Conservation (phyloP, 1,140 invertebrate species). For the Cryptotermes secundus region DNA sequence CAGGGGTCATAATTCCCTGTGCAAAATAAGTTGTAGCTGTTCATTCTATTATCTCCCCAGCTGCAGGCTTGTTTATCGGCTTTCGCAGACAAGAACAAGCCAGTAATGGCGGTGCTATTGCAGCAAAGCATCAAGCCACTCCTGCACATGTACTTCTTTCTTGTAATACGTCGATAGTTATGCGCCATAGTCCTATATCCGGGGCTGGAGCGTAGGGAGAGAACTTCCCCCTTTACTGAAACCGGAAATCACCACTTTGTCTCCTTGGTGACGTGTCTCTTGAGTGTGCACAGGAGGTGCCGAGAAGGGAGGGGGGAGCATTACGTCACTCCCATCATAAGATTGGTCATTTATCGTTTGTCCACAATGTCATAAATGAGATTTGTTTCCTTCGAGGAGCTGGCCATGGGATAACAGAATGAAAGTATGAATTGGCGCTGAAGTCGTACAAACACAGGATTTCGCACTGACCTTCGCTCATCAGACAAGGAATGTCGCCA, state of each 20-base stretch:
- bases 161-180: neutral
- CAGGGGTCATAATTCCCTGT: too few species aligned
- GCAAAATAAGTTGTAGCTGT: neutral
- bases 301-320: neutral
- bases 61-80: neutral
- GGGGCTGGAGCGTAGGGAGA: neutral
- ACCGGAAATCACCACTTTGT: conserved; percentile 30
- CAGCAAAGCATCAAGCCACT: neutral
- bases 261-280: conserved; percentile 22
- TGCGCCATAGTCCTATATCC: neutral
- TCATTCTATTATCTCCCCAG: neutral
- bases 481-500: too few species aligned
- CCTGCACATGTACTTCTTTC: neutral
- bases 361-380: neutral
- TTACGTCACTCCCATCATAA: neutral
- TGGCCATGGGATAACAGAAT: neutral
- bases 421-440: neutral
- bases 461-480: too few species aligned
- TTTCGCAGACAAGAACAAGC: conserved; percentile 21
- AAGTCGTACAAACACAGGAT: too few species aligned
- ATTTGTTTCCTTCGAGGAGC: neutral
- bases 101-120: neutral
- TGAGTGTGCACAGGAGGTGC: neutral
- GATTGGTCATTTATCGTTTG: neutral
- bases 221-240: neutral